These are phyloP conservation scores for Amphiprion clarkii DNA, from an alignment of 2,797 vertebrate species.

Conservation along the genomic window DNA sequence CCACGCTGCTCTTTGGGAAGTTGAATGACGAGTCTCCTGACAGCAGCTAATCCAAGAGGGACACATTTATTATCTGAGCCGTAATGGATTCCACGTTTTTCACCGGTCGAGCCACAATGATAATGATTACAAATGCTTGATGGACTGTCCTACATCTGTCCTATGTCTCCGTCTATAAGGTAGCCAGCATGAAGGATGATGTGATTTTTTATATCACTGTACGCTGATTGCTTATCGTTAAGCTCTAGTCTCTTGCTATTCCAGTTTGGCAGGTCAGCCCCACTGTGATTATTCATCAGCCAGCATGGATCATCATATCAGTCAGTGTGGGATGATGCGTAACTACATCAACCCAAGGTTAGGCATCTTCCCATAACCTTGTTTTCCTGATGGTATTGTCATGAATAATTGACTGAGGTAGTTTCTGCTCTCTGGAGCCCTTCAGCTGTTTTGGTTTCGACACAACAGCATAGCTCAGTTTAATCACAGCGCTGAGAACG, in stretches of 20 bases:
- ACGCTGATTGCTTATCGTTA: conserved; percentile 34
- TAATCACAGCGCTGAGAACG: conserved; percentile 36
- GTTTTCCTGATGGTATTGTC: conserved; percentile 50
- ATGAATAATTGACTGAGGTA: conserved; percentile 57
- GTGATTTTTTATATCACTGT: conserved; percentile 5
- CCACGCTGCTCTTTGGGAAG: conserved; percentile 37
- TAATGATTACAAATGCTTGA: conserved; percentile 43
- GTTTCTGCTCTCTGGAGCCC: conserved; percentile 48
- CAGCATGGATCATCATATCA: conserved; percentile 38
- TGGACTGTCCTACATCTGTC: conserved; percentile 36
- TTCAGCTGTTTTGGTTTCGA: conserved; percentile 50
- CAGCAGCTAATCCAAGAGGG: conserved; percentile 51
- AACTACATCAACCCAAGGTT: conserved; percentile 28
- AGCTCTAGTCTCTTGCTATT: conserved; percentile 25
- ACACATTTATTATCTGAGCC: conserved; percentile 58
- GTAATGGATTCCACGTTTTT: conserved; percentile 52
- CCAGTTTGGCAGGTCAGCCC: conserved; percentile 47
- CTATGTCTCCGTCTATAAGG: conserved; percentile 26
- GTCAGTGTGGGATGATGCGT: conserved; percentile 31
- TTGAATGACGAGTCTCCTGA: conserved; percentile 50
- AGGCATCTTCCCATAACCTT: conserved; percentile 30
- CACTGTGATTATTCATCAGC: conserved; percentile 54
- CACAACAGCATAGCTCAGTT: conserved; percentile 17
- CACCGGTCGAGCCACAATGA: conserved; percentile 24
- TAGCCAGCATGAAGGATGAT: conserved; percentile 43